phyloP scores from a whole-genome alignment of 2,888 invertebrate genomes.

The Nemurella pictetii region DNA sequence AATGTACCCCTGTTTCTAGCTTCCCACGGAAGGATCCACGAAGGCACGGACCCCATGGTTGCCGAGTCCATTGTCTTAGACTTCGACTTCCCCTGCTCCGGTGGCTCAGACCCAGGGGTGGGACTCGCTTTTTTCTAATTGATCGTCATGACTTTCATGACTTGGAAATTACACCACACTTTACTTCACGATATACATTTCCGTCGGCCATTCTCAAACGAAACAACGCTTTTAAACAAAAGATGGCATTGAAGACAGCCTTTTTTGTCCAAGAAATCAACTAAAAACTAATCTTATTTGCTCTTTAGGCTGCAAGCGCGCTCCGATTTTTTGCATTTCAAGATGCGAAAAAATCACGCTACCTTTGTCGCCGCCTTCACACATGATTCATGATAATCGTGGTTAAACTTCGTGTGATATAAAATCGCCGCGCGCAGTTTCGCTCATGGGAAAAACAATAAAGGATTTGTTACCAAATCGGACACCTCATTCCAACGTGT shows the following conservation, averaged over 20 bases:
- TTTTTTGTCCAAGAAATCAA: neutral
- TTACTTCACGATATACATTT: neutral
- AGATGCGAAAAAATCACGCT: too few species aligned
- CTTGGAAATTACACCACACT: conserved; percentile 24
- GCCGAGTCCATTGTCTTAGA: conserved; percentile 6
- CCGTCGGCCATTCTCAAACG: conserved; percentile 16
- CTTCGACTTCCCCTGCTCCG: neutral
- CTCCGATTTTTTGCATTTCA: neutral
- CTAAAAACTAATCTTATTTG: neutral
- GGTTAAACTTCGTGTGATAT: neutral
- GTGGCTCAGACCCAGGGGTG: neutral
- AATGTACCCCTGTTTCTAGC: neutral
- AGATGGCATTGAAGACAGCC: conserved; percentile 5
- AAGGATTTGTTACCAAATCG: neutral
- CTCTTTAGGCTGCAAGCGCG: neutral
- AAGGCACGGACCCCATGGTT: neutral
- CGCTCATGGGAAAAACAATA: neutral
- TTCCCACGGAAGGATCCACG: conserved; percentile 18
- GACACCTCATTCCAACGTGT: neutral
- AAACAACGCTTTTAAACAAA: neutral
- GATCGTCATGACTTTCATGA: conserved; percentile 27
- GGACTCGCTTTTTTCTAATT: conserved; percentile 11
- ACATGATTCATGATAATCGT: neutral
- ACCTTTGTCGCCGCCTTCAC: neutral
- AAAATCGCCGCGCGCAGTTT: neutral